Evolutionary conservation across 1,140 invertebrate species (phyloP).

Genomic region (Sycobia sp.): DNA sequence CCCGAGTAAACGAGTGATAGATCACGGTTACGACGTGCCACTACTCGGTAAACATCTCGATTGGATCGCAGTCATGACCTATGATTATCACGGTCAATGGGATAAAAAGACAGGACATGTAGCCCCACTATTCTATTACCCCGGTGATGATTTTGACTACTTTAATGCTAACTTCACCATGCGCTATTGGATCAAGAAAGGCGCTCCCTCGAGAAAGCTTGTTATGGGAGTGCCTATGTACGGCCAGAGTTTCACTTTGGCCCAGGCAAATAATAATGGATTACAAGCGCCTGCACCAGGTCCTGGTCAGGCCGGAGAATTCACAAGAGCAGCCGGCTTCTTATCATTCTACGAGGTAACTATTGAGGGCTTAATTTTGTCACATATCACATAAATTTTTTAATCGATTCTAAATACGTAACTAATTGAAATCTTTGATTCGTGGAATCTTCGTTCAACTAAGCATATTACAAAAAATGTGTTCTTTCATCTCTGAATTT

Average conservation of each 20-base stretch:
- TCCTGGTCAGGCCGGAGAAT: conserved; percentile 77
- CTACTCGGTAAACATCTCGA: conserved; percentile 73
- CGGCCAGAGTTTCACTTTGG: conserved; percentile 80
- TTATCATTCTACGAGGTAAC: conserved; percentile 84
- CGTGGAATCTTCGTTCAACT: too few species aligned
- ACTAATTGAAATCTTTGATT: too few species aligned
- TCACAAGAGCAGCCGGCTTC: conserved; percentile 80
- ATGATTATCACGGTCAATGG: conserved; percentile 82
- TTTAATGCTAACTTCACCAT: conserved; percentile 84
- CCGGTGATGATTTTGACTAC: conserved; percentile 71
- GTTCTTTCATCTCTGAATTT: too few species aligned
- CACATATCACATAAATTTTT: too few species aligned
- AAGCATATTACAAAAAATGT: too few species aligned
- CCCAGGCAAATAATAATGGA: conserved; percentile 62
- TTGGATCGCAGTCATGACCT: conserved; percentile 87
- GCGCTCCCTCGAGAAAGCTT: conserved; percentile 75
- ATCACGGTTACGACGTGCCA: conserved; percentile 75
- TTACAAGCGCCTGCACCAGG: conserved; percentile 74
- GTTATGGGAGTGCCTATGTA: conserved; percentile 85
- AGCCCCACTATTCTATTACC: conserved; percentile 76
- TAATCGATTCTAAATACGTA: too few species aligned
- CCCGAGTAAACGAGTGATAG: conserved; percentile 63
- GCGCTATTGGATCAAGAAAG: conserved; percentile 79
- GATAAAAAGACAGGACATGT: conserved; percentile 83
- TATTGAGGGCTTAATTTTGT: too few species aligned